Base-by-base conservation (phyloP, 1,140 invertebrate species). In the Pogonomyrmex californicus region DNA sequence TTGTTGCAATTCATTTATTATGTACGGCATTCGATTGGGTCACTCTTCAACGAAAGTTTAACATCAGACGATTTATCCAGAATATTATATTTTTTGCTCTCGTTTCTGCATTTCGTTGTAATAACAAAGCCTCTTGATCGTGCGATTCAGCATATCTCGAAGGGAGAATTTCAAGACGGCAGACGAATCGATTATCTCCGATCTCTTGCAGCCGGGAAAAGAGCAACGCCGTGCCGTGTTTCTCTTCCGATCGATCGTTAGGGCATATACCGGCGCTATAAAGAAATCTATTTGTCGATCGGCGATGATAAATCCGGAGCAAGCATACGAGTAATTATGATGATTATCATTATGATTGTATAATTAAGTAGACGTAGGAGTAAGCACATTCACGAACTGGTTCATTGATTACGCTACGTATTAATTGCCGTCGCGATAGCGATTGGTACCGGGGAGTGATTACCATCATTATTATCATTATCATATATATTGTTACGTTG, bases 321-420 rank as follows among this genome's bases (percentile, higher is more conserved):
- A 36, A 36, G 38, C 73, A 23, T 47, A 41, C 54, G 54, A 56
- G 38, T 70, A 41, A 78, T 88, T 82, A 90, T 75, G 66, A 91
- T 86, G 54, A 89, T 88, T 76, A 87, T 88, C 75, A 77, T 88
- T 81, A 88, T 77, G 68, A 86, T 87, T 76, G 82, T 89, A 86
- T 81, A 88, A 88, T 92, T 66, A 92, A 91, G 71, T 91, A 91
- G 85, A 91, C 79, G 49, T 90, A 91, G 87, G 82, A 85, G 73
- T 91, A 93, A 90, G 91, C 88, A 92, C 87, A 91, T 91, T 91
- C 89, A 93, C 79, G 91, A 91, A 87, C 87, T 77, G 86, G 86
- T 82, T 90, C 82, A 87, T 91, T 88, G 89, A 54, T 86, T 86
- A 60, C 58, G 60, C 23, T 23, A 23, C 38, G 79, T 41, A 73